Percentiles rank a stretch among this genome's conserved stretches.
Conservation (phyloP, 2,797 vertebrate species). For the Brotula barbata region DNA sequence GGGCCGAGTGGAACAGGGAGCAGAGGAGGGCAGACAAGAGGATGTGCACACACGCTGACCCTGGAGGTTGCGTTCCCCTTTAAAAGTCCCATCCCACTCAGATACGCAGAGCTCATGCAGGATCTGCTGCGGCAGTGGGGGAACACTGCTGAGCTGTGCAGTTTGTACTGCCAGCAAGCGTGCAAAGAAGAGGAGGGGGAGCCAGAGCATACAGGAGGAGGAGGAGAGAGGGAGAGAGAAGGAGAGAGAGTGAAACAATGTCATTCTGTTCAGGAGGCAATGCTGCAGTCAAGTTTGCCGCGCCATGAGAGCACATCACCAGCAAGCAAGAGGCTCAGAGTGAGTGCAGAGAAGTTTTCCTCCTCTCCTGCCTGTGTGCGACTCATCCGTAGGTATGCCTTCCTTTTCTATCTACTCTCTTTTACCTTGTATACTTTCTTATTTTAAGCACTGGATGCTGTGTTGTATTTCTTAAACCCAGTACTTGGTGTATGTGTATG, state of each 20-base stretch:
- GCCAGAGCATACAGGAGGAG: slow-evolving; percentile 61
- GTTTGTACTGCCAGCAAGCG: slow-evolving; percentile 84
- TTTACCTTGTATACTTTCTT: slow-evolving; percentile 33
- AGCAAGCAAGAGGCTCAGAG: slow-evolving; percentile 66
- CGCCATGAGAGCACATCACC: slow-evolving; percentile 76
- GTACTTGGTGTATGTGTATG: slow-evolving; percentile 20
- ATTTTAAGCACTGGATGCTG: slow-evolving; percentile 7
- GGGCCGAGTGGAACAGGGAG: slow-evolving; percentile 52
- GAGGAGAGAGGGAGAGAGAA: slow-evolving; percentile 42
- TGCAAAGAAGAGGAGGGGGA: slow-evolving; percentile 74
- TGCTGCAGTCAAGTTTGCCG: slow-evolving; percentile 89
- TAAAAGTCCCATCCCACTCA: slow-evolving; percentile 88
- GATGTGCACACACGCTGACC: slow-evolving; percentile 75
- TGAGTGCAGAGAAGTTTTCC: slow-evolving; percentile 79
- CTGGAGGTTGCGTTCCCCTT: slow-evolving; percentile 86
- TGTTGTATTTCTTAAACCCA: slow-evolving; percentile 39
- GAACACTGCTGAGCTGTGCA: slow-evolving; percentile 90
- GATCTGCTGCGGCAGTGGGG: slow-evolving; percentile 83
- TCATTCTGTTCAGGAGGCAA: slow-evolving; percentile 87
- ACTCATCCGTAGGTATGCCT: slow-evolving; percentile 58
- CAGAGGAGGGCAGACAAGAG: slow-evolving; percentile 63
- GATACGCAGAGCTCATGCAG: slow-evolving; percentile 87
- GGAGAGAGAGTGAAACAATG: slow-evolving; percentile 85
- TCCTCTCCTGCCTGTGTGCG: slow-evolving; percentile 49
- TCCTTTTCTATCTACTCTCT: slow-evolving; percentile 38